Evolutionary conservation across 2,113 vertebrate genomes (phyloP).

Genomic region (Lamprotornis superbus): DNA sequence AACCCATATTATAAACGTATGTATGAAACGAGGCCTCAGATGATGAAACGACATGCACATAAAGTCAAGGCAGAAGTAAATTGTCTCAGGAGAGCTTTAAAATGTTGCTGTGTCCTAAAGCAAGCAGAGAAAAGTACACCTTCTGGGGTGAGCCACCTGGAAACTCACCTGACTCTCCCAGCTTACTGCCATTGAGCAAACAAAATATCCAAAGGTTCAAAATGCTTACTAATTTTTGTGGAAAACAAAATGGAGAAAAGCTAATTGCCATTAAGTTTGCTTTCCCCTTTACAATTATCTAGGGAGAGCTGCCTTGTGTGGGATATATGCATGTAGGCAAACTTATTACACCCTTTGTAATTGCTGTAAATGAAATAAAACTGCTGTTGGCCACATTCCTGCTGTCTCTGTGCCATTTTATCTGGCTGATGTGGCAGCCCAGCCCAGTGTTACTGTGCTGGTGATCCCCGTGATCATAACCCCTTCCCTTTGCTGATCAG

Average conservation of each 20-base stretch:
- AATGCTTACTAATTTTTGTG: neutral
- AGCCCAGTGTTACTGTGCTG: rapidly evolving
- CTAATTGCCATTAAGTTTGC: neutral
- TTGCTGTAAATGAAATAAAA: neutral
- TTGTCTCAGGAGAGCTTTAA: slow-evolving; percentile 39
- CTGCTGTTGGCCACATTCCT: neutral
- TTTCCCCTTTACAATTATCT: neutral
- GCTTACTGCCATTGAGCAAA: neutral
- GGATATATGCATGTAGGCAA: neutral
- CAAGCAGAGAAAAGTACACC: neutral
- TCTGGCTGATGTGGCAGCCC: neutral
- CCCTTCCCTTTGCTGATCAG: neutral
- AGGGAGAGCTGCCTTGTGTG: neutral
- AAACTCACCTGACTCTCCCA: neutral
- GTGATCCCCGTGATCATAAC: rapidly evolving
- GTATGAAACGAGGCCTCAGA: slow-evolving; percentile 64
- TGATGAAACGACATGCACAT: slow-evolving; percentile 58
- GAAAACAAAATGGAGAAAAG: neutral
- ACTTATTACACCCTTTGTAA: neutral
- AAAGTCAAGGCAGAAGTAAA: slow-evolving; percentile 58
- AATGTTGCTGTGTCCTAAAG: neutral
- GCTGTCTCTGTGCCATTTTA: neutral
- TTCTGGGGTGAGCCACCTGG: neutral
- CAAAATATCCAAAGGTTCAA: neutral
- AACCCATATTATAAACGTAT: slow-evolving; percentile 76